A percentile compares a stretch with the other conserved stretches of the same genome.
Conservation (phyloP, 2,888 invertebrate genomes). For the Napeogenes inachia region DNA sequence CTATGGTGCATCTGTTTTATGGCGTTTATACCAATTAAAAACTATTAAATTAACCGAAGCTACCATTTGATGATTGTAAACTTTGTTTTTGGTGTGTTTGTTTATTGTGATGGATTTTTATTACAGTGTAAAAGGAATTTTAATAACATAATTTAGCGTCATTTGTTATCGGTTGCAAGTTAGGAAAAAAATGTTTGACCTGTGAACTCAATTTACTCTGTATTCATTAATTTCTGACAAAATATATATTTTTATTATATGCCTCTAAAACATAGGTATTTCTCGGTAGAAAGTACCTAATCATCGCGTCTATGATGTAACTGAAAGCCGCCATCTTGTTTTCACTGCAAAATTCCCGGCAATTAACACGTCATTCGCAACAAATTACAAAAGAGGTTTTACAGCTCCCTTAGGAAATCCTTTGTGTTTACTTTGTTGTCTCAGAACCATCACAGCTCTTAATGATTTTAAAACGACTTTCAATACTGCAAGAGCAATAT, state of each 20-base stretch:
- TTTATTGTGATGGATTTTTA: conserved; percentile 71
- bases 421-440: conserved; percentile 46
- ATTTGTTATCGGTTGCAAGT: too few species aligned
- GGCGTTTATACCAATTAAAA: conserved; percentile 73
- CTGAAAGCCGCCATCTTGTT: conserved; percentile 43
- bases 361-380: conserved; percentile 64
- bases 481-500: conserved; percentile 26
- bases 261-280: neutral
- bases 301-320: conserved; percentile 43
- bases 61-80: conserved; percentile 69
- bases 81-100: conserved; percentile 60
- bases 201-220: neutral
- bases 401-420: conserved; percentile 51
- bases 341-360: conserved; percentile 53
- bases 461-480: conserved; percentile 47
- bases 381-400: conserved; percentile 56
- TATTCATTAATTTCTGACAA: neutral
- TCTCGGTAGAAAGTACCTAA: conserved; percentile 39
- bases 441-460: conserved; percentile 50
- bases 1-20: conserved; percentile 68
- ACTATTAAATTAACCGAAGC: conserved; percentile 71
- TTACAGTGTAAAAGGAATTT: conserved; percentile 40
- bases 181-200: too few species aligned
- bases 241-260: neutral
- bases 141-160: neutral